Evolutionary conservation across 2,797 vertebrate species (phyloP), one percentile per base, ranked within the genome.

Genomic region (Ptychobarbus kaznakovi): DNA sequence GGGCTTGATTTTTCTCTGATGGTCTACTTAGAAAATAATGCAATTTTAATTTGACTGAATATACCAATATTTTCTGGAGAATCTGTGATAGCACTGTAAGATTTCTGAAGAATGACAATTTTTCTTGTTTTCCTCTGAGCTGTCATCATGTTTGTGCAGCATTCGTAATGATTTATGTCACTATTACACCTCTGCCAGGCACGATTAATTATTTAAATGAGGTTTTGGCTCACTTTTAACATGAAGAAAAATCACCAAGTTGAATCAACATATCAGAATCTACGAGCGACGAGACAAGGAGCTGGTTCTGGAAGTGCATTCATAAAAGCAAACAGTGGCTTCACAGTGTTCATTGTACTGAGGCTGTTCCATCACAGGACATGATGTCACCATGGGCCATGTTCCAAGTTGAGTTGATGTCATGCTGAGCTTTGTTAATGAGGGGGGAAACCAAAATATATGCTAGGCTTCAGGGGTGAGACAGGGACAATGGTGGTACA

Each of bases 401-500:
- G 16, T 58, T 53, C 81, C 61, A 58, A 81, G 49, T 38, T 25
- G 7, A 58, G 13, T 1, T 69, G 79, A 61, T 42, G 28, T 32
- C 72, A 35, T 49, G 44, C 83, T 86, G 81, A 68, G 70, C 49
- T 69, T 44, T 82, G 63, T 68, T 88, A 87, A 90, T 86, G 84
- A 92, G 65, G 42, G 44, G 44, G 83, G 83, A 68, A 81, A 83
- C 56, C 25, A 51, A 82, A 83, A 82, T 75, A 28, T 82, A 81
- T 63, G 49, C 68, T 10, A 53, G 56, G 56, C 84, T 81, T 85
- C 51, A 86, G 88, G 84, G 89, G 89, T 82, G 87, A 83, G 85
- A 88, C 83, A 87, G 90, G 86, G 89, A 82, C 85, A 87, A 69
- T 79, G 69, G 86, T 86, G 87, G 76, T 82, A 88, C 90, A 90